These are phyloP conservation scores for Aphodius granarius DNA, from an alignment of 2,888 invertebrate species.

Conservation along the genomic window DNA sequence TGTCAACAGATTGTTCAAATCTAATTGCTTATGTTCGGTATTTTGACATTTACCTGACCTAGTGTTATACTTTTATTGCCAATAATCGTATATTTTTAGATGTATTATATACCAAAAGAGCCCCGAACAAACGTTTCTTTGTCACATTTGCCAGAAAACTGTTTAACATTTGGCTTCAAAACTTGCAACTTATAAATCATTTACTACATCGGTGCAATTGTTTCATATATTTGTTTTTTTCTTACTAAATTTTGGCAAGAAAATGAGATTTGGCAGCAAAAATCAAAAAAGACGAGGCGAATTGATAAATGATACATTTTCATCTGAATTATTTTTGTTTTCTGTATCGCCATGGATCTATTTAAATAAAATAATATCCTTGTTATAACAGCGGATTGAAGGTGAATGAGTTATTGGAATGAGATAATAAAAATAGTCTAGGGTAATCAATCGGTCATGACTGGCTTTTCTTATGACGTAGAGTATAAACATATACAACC, in stretches of 20 bases:
- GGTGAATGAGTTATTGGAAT: not conserved
- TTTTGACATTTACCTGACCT: constrained; percentile 17
- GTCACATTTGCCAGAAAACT: not conserved
- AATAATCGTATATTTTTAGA: constrained; percentile 8
- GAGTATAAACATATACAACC: constrained; percentile 19
- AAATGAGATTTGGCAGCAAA: no score
- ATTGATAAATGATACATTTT: no score
- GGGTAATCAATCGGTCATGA: constrained; percentile 21
- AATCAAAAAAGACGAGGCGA: no score
- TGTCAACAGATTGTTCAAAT: not conserved
- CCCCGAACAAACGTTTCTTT: not conserved
- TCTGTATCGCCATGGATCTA: no score
- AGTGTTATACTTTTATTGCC: not conserved
- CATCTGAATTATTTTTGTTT: no score
- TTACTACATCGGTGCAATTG: not conserved
- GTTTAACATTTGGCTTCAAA: not conserved
- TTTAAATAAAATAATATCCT: not conserved
- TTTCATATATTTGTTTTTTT: not conserved
- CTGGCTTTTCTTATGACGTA: constrained; percentile 17
- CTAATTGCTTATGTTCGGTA: not conserved
- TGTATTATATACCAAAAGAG: not conserved
- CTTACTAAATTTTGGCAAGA: no score
- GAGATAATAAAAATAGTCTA: not conserved
- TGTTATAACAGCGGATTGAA: not conserved
- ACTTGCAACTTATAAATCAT: not conserved